Conservation (phyloP, 2,797 vertebrate genomes). For the Ceryle rudis region DNA sequence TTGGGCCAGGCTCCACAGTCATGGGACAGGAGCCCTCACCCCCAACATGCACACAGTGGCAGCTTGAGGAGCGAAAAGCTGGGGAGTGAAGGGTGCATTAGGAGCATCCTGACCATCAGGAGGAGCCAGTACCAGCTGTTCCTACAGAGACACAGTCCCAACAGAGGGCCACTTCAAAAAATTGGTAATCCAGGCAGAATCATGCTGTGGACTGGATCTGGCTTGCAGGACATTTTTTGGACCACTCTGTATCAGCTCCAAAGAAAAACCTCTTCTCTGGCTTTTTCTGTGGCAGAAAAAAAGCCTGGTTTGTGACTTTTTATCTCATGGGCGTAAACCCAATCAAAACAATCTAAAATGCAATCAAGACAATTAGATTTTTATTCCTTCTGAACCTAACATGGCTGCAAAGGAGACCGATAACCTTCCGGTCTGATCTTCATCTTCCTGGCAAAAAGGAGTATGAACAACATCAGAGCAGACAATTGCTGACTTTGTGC, state of each 20-base stretch:
- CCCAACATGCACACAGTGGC: neutral
- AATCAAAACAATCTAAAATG: constrained; percentile 47
- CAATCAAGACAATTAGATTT: constrained; percentile 25
- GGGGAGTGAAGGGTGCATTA: neutral
- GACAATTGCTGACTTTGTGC: constrained; percentile 34
- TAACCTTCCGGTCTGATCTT: constrained; percentile 42
- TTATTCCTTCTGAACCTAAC: constrained; percentile 38
- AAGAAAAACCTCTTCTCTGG: constrained; percentile 34
- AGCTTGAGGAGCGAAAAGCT: neutral
- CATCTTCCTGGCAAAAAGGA: constrained; percentile 31
- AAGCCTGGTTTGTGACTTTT: neutral
- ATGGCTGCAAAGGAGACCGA: neutral
- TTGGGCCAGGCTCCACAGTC: neutral
- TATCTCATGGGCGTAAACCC: constrained; percentile 20
- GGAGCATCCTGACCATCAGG: neutral
- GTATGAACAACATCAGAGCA: neutral
- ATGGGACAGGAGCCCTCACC: neutral
- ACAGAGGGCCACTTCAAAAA: constrained; percentile 46
- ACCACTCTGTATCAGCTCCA: neutral
- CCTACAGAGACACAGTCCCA: constrained; percentile 9
- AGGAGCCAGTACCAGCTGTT: constrained; percentile 39
- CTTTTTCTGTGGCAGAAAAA: neutral
- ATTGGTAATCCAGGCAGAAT: constrained; percentile 37
- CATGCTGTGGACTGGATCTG: constrained; percentile 13
- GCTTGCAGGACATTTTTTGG: constrained; percentile 16